Evolutionary conservation across 2,113 vertebrate genomes (phyloP), one percentile per base, ranked within the genome.

Genomic region (Nothobranchius kuhntae): DNA sequence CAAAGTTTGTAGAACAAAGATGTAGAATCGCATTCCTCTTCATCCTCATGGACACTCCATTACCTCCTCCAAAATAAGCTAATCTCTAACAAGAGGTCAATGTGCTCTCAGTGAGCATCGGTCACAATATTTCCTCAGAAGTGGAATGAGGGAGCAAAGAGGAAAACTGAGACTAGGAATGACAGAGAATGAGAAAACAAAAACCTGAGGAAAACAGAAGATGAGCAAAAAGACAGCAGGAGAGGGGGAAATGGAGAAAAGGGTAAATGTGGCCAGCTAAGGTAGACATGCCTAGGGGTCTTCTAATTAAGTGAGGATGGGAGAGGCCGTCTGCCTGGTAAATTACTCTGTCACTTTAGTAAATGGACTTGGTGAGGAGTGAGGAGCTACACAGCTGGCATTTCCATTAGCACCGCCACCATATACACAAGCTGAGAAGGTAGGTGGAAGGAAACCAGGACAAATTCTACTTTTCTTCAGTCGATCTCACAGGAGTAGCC

Each of bases 301-400:
- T 90, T 92, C 89, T 93, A 93, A 93, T 93, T 92, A 93, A 93
- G 89, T 88, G 91, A 86, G 86, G 82, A 90, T 82, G 75, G 90
- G 91, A 92, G 86, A 90, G 83, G 86, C 80, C 83, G 81, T 81
- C 83, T 78, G 79, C 82, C 87, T 90, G 87, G 88, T 93, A 92
- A 92, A 93, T 92, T 89, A 92, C 89, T 92, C 92, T 93, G 93
- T 93, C 92, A 93, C 90, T 92, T 91, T 88, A 91, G 91, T 89
- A 92, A 93, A 93, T 92, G 88, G 91, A 92, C 86, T 89, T 89
- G 86, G 85, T 90, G 91, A 92, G 83, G 82, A 90, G 85, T 85
- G 86, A 89, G 77, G 81, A 75, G 81, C 83, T 81, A 85, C 83
- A 87, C 73, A 80, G 78, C 89, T 89, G 90, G 90, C 90, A 89